Evolutionary conservation across 2,113 vertebrate species (phyloP).

Genomic region (Channa argus): DNA sequence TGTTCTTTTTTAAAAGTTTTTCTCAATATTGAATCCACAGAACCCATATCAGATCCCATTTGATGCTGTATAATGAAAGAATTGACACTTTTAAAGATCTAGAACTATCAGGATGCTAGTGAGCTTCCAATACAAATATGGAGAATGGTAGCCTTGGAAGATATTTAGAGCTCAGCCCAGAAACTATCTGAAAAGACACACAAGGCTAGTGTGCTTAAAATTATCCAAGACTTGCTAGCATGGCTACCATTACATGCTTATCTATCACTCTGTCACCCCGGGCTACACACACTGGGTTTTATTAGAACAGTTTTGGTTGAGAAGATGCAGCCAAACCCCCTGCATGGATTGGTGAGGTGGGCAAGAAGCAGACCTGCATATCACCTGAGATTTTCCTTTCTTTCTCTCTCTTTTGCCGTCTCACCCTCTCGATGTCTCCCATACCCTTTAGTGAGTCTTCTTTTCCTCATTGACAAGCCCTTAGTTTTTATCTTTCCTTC

Average conservation of each 20-base stretch:
- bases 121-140: constrained; percentile 33
- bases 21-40: neutral
- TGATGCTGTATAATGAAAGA: too few relatives aligned
- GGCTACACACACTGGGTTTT: constrained; percentile 61
- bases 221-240: constrained; percentile 60
- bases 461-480: constrained; percentile 55
- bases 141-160: constrained; percentile 15
- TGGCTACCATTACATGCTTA: constrained; percentile 64
- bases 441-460: constrained; percentile 42
- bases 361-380: constrained; percentile 48
- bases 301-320: constrained; percentile 69
- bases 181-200: constrained; percentile 42
- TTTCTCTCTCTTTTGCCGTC: constrained; percentile 3
- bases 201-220: constrained; percentile 55
- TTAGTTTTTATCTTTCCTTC: constrained; percentile 54
- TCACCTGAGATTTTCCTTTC: constrained; percentile 41
- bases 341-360: constrained; percentile 56
- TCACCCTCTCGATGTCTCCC: constrained; percentile 32
- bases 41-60: neutral
- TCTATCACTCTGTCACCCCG: constrained; percentile 63
- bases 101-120: neutral
- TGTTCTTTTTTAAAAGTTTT: too few relatives aligned
- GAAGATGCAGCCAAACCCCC: constrained; percentile 54
- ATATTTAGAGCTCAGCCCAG: constrained; percentile 19
- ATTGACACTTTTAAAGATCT: neutral